These are phyloP conservation scores for Rhinogobio ventralis DNA, from an alignment of 2,797 vertebrate species.

Conservation along the genomic window DNA sequence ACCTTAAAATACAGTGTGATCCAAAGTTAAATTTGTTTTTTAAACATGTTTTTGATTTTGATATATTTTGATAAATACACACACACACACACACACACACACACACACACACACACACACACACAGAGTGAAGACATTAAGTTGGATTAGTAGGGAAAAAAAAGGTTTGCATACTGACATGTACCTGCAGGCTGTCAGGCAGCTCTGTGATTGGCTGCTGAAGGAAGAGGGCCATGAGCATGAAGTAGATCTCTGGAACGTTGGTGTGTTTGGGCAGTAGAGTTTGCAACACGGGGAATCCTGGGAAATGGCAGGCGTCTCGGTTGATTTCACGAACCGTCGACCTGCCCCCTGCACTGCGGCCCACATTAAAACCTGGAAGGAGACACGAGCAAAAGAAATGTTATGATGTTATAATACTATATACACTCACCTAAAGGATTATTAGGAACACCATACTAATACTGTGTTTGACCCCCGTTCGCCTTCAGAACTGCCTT, in stretches of 20 bases:
- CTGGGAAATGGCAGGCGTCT: constrained; percentile 96
- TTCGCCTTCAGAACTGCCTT: too few species aligned
- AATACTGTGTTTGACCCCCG: too few species aligned
- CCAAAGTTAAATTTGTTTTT: neutral
- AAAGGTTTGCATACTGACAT: constrained; percentile 80
- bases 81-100: neutral
- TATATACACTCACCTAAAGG: too few species aligned
- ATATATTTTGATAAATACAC: too few species aligned
- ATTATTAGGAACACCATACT: too few species aligned
- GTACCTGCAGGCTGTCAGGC: constrained; percentile 98
- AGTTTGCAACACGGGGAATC: constrained; percentile 92
- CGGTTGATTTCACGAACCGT: constrained; percentile 95
- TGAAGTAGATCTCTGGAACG: constrained; percentile 96
- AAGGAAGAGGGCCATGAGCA: constrained; percentile 97
- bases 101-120: neutral
- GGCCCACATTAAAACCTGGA: constrained; percentile 95
- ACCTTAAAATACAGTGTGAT: neutral
- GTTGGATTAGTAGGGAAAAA: constrained; percentile 57
- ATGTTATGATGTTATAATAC: neutral
- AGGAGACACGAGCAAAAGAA: neutral
- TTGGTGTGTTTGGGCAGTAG: constrained; percentile 97
- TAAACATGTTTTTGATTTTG: neutral
- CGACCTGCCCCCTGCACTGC: constrained; percentile 91
- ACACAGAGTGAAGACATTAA: constrained; percentile 9
- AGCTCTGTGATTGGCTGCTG: constrained; percentile 97